Evolutionary conservation across 2,888 invertebrate species (phyloP), one percentile per base, ranked within the genome.

Genomic region (Macaria liturata): DNA sequence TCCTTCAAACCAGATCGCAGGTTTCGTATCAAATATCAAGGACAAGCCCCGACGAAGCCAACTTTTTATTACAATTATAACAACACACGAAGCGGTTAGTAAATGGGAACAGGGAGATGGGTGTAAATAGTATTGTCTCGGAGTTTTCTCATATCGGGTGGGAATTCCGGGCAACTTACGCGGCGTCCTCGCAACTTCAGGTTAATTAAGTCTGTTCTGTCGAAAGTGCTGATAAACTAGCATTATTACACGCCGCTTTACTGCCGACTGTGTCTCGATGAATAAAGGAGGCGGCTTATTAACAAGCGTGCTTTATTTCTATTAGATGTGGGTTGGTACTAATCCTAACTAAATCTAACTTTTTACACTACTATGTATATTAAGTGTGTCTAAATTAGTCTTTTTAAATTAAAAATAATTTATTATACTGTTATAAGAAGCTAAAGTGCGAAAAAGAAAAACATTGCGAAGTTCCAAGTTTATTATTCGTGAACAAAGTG

Each of bases 121-220:
- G 64, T 65, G 77, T 70, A 73, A 59, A 76, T 74, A 74, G 72
- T 72, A 78, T 76, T 80, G 79, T 79, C 74, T 72, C 67, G 71
- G 68, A 86, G 78, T 86, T 87, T 86, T 84, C 83, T 86, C 84
- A 86, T 87, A 84, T 83, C 79, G 76, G 54, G 59, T 50, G 59
- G 58, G 65, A 57, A 62, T 64, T 62, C 59, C 53, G 51, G 51
- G 66, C 74, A 77, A 81, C 78, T 81, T 79, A 71, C 71, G 72
- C 75, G 71, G 66, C 61, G 49, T 71, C 68, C 74, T 70, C 67
- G 71, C 69, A 84, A 84, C 78, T 88, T 83, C 77, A 77, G 75
- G 80, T 85, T 88, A 88, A 88, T 88, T 86, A 88, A 87, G 81
- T 84, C 79, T 70, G 78, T 74, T 72, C 63, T 66, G 65, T 61